Evolutionary conservation across 2,113 vertebrate species (phyloP).

Genomic region (Plestiodon gilberti): DNA sequence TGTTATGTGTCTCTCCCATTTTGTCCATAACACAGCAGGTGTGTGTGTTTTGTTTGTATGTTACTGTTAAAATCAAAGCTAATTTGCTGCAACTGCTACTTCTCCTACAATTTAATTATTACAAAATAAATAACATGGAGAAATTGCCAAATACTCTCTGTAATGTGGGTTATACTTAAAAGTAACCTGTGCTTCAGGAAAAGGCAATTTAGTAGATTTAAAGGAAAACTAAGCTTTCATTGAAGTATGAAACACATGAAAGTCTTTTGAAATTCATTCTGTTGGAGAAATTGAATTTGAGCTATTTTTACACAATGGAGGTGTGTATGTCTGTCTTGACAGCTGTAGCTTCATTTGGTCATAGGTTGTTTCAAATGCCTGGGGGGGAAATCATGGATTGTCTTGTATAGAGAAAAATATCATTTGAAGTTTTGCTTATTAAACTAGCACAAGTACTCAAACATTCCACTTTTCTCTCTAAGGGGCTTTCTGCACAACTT

Average conservation of each 20-base stretch:
- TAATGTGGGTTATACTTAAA: not conserved
- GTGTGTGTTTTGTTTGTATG: not conserved
- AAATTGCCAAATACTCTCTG: conserved; percentile 1
- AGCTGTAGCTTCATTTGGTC: not conserved
- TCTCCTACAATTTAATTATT: not conserved
- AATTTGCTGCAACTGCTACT: not conserved
- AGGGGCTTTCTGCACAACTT: not conserved
- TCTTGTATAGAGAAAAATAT: not conserved
- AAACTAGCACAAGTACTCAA: conserved; percentile 33
- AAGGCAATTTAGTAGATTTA: not conserved
- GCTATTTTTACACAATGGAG: not conserved
- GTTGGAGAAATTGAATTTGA: not conserved
- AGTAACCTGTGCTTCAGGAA: not conserved
- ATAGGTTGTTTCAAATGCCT: not conserved
- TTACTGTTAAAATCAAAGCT: not conserved
- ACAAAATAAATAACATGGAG: not conserved
- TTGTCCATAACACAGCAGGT: conserved; percentile 5
- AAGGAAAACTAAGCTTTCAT: not conserved
- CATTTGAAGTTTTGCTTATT: conserved; percentile 22
- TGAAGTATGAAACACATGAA: not conserved
- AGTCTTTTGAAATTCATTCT: not conserved
- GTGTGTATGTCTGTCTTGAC: not conserved
- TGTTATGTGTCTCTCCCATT: conserved; percentile 5
- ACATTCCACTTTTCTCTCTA: conserved; percentile 58
- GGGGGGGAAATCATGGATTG: not conserved